Evolutionary conservation across 1,140 invertebrate genomes (phyloP).

Genomic region (Eciton burchellii): DNA sequence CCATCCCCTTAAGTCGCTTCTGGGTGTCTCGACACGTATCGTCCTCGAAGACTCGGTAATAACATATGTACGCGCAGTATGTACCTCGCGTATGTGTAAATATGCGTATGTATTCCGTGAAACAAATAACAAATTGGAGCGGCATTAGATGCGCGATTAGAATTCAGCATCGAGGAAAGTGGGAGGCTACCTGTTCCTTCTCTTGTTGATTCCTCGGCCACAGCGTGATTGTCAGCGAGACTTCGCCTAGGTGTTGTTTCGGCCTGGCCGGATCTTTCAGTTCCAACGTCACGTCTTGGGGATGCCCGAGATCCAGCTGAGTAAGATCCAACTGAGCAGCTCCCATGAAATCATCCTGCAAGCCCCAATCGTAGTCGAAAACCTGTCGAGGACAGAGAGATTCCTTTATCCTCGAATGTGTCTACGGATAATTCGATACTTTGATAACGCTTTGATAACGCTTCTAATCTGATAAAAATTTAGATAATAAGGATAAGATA

Average conservation of each 20-base stretch:
- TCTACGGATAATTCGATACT: too few species aligned
- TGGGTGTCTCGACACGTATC: not conserved
- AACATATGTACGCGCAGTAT: too few species aligned
- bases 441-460: too few species aligned
- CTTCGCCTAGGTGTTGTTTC: constrained; percentile 92
- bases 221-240: constrained; percentile 92
- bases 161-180: not conserved
- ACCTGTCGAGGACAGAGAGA: constrained; percentile 87
- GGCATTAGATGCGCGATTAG: not conserved
- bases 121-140: not conserved
- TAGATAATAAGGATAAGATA: too few species aligned
- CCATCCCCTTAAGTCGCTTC: not conserved
- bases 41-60: not conserved
- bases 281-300: constrained; percentile 91
- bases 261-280: constrained; percentile 90
- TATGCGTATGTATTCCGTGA: too few species aligned
- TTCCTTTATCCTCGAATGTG: not conserved
- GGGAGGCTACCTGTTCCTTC: constrained; percentile 92
- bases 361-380: constrained; percentile 99
- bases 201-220: constrained; percentile 96
- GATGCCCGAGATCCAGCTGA: constrained; percentile 92
- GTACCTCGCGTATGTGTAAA: too few species aligned
- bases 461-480: too few species aligned
- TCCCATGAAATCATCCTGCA: constrained; percentile 99
- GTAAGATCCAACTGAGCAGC: constrained; percentile 94